Evolutionary conservation across 2,113 vertebrate genomes (phyloP), one percentile per base, ranked within the genome.

Genomic region (Thinocorus orbignyianus): DNA sequence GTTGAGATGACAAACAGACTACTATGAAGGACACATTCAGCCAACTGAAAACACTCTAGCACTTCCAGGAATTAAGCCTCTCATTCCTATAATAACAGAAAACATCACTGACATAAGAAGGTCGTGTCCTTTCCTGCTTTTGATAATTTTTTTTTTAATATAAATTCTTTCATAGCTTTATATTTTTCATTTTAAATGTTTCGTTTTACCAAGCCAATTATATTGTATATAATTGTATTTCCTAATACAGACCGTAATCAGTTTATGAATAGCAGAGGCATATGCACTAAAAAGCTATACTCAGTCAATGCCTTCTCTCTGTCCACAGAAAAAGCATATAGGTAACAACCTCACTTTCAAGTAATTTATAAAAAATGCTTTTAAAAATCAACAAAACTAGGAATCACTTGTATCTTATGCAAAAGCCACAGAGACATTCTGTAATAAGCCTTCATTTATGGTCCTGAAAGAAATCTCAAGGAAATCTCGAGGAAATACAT

Each of bases 1-100:
- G 70, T 57, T 78, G 70, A 80, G 96, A 97, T 94, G 93, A 96
- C 91, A 97, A 96, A 97, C 96, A 97, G 96, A 91, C 91, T 91
- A 94, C 87, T 81, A 84, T 61, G 89, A 88, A 88, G 85, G 71
- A 92, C 61, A 83, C 31, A 86, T 44, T 66, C 73, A 93, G 83
- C 94, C 92, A 97, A 91, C 64, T 49, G 83, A 93, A 96, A 91
- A 55, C 74, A 70, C 57, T 89, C 74, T 52, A 80, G 58, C 83
- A 86, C 81, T 97, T 95, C 73, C 94, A 97, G 85, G 92, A 97
- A 97, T 95, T 86, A 97, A 97, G 92, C 79, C 52, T 88, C 93
- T 96, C 81, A 76, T 84, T 96, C 70, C 70, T 84, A 25, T 37
- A 95, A 93, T 58, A 97, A 94, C 81, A 96, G 92, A 92, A 95